Evolutionary conservation across 2,888 invertebrate species (phyloP), one percentile per base, ranked within the genome.

Genomic region (Odontocerum albicorne): DNA sequence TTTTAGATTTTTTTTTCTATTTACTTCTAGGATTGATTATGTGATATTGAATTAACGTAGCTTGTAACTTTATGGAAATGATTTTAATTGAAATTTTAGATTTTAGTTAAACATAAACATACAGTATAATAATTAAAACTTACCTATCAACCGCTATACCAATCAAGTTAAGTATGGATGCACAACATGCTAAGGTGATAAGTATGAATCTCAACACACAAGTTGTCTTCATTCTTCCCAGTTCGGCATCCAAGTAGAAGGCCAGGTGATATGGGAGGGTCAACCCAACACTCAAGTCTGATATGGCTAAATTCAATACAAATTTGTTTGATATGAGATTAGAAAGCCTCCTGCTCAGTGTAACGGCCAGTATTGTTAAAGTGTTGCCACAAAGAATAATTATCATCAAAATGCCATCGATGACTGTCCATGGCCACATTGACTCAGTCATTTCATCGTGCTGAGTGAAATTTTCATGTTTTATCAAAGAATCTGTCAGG

Each of bases 181-280:
- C 88, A 64, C 86, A 83, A 67, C 90, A 90, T 58, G 88, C 88
- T 66, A 89, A 79, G 63, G 85, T 84, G 62, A 88, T 85, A 49
- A 89, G 75, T 49, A 87, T 86, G 72, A 89, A 90, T 63, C 87
- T 75, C 67, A 87, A 73, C 42, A 90, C 68, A 65, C 90, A 90
- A 16, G 84, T 81, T 66, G 74, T 75, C 63, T 84, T 81, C 62
- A 80, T 75, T 40, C 72, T 71, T 31, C 84, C 85, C 63, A 89
- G 77, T 55, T 79, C 74, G 4, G 75, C 74, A 64, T 81, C 75
- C 61, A 87, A 69, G 70, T 88, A 88, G 72, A 91, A 90, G 40
- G 85, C 82, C 65, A 88, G 79, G 68, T 90, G 90, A 71, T 88
- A 91, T 13, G 90, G 89, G 64, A 90, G 72, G 22, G 87, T 85